Evolutionary conservation across 2,113 vertebrate species (phyloP), one percentile per base, ranked within the genome.

Genomic region (Lophotis ruficrista): DNA sequence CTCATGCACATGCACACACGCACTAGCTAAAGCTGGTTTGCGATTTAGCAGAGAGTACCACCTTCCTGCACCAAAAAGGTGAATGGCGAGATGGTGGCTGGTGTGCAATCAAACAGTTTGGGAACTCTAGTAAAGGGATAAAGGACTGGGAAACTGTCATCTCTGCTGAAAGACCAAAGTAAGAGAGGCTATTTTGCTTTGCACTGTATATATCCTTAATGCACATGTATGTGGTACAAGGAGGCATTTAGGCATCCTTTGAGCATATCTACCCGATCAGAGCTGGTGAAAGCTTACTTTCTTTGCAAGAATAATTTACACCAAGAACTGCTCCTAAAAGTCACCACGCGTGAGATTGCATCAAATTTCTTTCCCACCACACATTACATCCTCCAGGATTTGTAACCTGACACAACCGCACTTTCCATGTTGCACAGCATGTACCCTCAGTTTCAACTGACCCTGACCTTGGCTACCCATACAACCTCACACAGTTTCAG

Each of bases 1-100:
- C 14, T 30, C 23, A 15, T 18, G 17, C 9, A 33, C 1, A 1
- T 24, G 9, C 10, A 57, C 20, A 58, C 21, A 48, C 5, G 0
- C 7, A 14, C 6, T 58, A 20, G 27, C 23, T 70, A 51, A 41
- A 87, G 8, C 4, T 33, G 57, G 41, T 47, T 25, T 12, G 31
- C 2, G 2, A 50, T 35, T 22, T 16, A 86, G 28, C 27, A 54
- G 57, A 53, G n/a, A 0, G 0, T 16, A 19, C 30, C 47, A 24
- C 31, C 23, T 24, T 83, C 37, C 43, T 69, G 27, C 38, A 90
- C 11, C 31, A 60, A 56, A 76, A 62, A 14, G 6, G 6, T 35
- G 28, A 79, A 41, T 20, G 47, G 8, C 23, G 15, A 7, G 5
- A 30, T 33, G 45, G 6, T 86, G n/a, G 5, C 41, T 43, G 41